These are phyloP conservation scores for Nasua narica DNA, from an alignment of 2,797 vertebrate species.

Conservation along the genomic window DNA sequence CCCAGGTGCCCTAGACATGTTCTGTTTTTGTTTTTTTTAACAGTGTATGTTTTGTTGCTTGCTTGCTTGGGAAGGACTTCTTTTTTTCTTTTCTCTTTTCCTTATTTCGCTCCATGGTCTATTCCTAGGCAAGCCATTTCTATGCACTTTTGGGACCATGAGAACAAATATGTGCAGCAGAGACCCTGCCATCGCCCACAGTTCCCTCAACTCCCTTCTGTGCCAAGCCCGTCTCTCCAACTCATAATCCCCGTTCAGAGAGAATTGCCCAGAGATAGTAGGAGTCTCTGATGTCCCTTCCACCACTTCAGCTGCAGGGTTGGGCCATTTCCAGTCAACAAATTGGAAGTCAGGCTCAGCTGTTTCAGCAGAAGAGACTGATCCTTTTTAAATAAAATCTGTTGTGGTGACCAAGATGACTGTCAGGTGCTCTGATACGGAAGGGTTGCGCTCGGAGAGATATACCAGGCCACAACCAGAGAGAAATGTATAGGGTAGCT, in stretches of 20 bases:
- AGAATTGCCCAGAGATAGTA: not conserved
- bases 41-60: not conserved
- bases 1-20: too few species aligned
- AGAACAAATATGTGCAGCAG: not conserved
- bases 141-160: not conserved
- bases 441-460: not conserved
- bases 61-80: not conserved
- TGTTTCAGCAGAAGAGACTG: constrained; percentile 66
- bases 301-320: constrained; percentile 57
- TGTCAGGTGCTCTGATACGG: not conserved
- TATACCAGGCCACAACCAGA: not conserved
- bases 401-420: constrained; percentile 62
- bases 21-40: constrained; percentile 18
- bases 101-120: not conserved
- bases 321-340: constrained; percentile 78
- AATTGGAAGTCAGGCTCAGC: constrained; percentile 75
- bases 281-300: not conserved
- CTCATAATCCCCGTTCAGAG: not conserved
- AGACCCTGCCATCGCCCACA: not conserved
- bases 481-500: not conserved
- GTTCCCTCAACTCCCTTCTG: not conserved
- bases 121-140: not conserved
- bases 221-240: not conserved
- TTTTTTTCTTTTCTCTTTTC: not conserved
- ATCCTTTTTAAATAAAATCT: constrained; percentile 78